phyloP scores from a whole-genome alignment of 53 echinoderm and acorn worm species.

The Echinarachnius parma region DNA sequence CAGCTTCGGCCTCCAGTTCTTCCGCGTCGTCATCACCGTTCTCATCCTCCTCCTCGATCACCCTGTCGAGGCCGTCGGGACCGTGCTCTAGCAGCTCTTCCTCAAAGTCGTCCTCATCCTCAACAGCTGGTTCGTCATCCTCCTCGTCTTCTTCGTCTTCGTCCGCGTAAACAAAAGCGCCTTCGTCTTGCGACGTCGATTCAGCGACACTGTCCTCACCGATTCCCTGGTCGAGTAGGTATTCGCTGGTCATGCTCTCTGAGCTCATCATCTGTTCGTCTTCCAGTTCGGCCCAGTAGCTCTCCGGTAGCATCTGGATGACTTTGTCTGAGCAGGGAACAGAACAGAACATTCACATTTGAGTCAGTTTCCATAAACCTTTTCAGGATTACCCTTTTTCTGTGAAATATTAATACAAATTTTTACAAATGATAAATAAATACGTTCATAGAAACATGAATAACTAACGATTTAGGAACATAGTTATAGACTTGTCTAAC shows the following conservation, averaged over 20 bases:
- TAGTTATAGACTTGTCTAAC: too few species aligned
- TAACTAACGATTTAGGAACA: too few species aligned
- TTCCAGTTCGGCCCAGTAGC: slow-evolving; percentile 37
- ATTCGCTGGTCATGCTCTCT: slow-evolving; percentile 22
- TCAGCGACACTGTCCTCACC: not conserved
- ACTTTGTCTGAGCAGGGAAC: slow-evolving; percentile 24
- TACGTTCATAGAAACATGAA: too few species aligned
- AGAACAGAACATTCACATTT: too few species aligned
- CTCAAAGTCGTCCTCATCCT: slow-evolving; percentile 14
- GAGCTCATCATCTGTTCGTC: slow-evolving; percentile 20
- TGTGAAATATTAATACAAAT: too few species aligned
- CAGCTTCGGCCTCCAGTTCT: slow-evolving; percentile 26
- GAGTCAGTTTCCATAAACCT: too few species aligned
- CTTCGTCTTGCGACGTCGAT: slow-evolving; percentile 1
- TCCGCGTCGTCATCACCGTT: slow-evolving; percentile 24
- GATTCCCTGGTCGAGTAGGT: slow-evolving; percentile 6
- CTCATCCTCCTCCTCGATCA: slow-evolving; percentile 25
- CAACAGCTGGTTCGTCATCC: not conserved
- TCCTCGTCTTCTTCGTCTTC: slow-evolving; percentile 8
- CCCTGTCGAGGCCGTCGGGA: slow-evolving; percentile 1
- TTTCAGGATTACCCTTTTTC: too few species aligned
- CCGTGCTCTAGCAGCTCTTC: slow-evolving; percentile 5
- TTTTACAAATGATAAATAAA: too few species aligned
- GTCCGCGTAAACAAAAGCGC: too few species aligned
- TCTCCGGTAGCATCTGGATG: slow-evolving; percentile 27